Evolutionary conservation across 2,797 vertebrate genomes (phyloP).

Genomic region (Menidia menidia): DNA sequence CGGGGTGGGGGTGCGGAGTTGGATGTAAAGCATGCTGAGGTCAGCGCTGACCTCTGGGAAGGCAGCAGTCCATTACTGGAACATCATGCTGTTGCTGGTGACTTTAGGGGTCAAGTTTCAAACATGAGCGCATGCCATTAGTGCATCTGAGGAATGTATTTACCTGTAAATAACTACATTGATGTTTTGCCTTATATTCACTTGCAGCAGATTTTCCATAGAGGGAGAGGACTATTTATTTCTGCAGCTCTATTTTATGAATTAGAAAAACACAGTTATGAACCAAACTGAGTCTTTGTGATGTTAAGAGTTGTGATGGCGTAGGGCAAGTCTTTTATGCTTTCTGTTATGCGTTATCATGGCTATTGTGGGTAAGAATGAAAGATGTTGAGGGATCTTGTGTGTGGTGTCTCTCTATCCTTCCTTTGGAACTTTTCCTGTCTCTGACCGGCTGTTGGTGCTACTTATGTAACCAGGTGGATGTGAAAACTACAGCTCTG

Average conservation of each 20-base stretch:
- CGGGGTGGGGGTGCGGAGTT: background rate
- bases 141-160: background rate
- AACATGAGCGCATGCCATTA: slow-evolving; percentile 21
- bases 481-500: slow-evolving; percentile 94
- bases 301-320: too few species aligned
- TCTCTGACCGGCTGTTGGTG: background rate
- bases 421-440: background rate
- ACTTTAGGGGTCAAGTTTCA: slow-evolving; percentile 5
- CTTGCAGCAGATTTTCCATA: too few species aligned
- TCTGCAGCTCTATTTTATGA: too few species aligned
- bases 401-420: too few species aligned
- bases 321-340: too few species aligned
- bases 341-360: too few species aligned
- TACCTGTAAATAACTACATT: background rate
- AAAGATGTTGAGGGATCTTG: too few species aligned
- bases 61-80: background rate
- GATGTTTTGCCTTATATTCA: background rate
- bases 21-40: background rate
- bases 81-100: background rate
- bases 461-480: slow-evolving; percentile 84
- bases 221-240: too few species aligned
- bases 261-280: too few species aligned
- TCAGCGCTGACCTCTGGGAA: background rate
- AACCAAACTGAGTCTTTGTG: too few species aligned
- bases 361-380: too few species aligned